A percentile compares a stretch with the other conserved stretches of the same genome.
Evolutionary conservation across 2,797 vertebrate species (phyloP).

Genomic region (Sandelia bainsii): DNA sequence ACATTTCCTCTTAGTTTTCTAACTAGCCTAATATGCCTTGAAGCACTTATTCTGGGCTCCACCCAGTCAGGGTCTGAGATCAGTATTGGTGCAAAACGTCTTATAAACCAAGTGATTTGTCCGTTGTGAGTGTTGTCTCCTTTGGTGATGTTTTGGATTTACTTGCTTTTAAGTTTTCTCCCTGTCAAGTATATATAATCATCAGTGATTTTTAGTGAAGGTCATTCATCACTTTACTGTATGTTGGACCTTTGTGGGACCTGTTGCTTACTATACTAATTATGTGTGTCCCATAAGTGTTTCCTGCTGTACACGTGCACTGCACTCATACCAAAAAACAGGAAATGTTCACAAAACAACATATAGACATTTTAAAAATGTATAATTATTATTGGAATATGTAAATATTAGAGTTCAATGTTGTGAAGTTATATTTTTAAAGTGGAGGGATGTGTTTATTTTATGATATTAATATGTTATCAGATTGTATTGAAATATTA

Average conservation of each 20-base stretch:
- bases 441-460: too few relatives aligned
- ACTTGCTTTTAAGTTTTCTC: background rate
- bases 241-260: slow-evolving; percentile 26
- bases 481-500: too few relatives aligned
- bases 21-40: slow-evolving; percentile 18
- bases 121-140: background rate
- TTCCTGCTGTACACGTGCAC: slow-evolving; percentile 12
- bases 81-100: background rate
- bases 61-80: slow-evolving; percentile 11
- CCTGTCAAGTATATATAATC: background rate
- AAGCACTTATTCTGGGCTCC: slow-evolving; percentile 16
- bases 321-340: background rate
- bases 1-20: slow-evolving; percentile 39
- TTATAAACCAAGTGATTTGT: background rate
- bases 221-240: slow-evolving; percentile 32
- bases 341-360: too few relatives aligned
- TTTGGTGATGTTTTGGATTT: background rate
- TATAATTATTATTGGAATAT: too few relatives aligned
- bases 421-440: too few relatives aligned
- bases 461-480: too few relatives aligned
- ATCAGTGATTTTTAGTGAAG: slow-evolving; percentile 10
- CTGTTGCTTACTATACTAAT: slow-evolving; percentile 30
- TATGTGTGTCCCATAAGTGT: slow-evolving; percentile 20
- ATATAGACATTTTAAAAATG: too few relatives aligned
- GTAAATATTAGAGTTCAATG: too few relatives aligned